phyloP scores from a whole-genome alignment of 2,113 vertebrate genomes.

The Rhinolophus sinicus region DNA sequence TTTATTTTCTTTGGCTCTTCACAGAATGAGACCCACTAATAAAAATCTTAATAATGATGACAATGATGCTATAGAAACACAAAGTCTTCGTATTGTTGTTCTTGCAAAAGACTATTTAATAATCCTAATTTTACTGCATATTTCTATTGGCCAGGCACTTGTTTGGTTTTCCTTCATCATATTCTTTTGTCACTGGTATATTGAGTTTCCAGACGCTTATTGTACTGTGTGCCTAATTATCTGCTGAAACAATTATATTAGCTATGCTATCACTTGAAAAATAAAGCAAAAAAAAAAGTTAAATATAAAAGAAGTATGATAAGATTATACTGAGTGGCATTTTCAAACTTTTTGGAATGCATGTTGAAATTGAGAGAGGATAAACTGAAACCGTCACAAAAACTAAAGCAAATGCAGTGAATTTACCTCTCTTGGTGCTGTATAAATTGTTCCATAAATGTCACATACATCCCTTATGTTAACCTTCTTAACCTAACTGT shows the following conservation, averaged over 20 bases:
- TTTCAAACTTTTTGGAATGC: neutral
- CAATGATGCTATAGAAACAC: conserved; percentile 64
- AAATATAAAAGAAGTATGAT: conserved; percentile 40
- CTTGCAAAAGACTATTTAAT: conserved; percentile 51
- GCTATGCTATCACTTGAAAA: conserved; percentile 23
- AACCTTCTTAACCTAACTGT: neutral
- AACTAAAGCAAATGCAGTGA: neutral
- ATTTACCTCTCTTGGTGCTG: neutral
- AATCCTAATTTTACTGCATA: conserved; percentile 51
- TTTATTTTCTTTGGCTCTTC: conserved; percentile 68
- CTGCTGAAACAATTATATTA: conserved; percentile 57
- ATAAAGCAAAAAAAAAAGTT: conserved; percentile 4
- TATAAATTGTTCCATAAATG: neutral
- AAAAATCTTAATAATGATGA: conserved; percentile 61
- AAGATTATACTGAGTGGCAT: neutral
- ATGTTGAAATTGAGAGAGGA: neutral
- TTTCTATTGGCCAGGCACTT: conserved; percentile 44
- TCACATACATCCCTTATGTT: neutral
- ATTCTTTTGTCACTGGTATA: conserved; percentile 47
- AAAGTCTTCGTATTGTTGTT: conserved; percentile 51
- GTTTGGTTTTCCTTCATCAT: conserved; percentile 58
- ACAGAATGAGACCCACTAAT: conserved; percentile 42
- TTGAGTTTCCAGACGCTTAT: conserved; percentile 59
- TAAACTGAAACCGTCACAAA: neutral
- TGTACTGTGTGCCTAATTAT: conserved; percentile 44